Evolutionary conservation across 2,113 vertebrate genomes (phyloP).

Genomic region (Trogon surrucura): DNA sequence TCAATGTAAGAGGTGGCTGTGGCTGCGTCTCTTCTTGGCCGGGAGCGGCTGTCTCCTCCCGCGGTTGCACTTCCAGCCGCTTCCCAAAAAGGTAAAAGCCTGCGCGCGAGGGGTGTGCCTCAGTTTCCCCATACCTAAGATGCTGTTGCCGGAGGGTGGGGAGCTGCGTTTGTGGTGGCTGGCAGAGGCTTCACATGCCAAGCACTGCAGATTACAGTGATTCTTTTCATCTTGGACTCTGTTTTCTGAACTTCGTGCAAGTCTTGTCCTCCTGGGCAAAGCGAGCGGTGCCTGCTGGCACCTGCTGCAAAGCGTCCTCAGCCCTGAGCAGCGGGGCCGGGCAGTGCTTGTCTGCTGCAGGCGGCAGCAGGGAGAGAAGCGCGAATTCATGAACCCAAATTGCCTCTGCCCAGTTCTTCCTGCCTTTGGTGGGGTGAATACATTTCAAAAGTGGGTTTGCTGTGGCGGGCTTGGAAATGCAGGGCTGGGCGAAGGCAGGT

Average conservation of each 20-base stretch:
- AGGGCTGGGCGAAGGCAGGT: too few species aligned
- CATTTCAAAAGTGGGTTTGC: neutral
- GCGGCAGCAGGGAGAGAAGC: too few species aligned
- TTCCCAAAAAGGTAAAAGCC: neutral
- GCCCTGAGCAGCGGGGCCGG: too few species aligned
- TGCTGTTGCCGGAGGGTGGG: neutral
- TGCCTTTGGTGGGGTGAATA: neutral
- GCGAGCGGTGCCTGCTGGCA: neutral
- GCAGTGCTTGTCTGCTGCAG: too few species aligned
- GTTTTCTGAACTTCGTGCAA: neutral
- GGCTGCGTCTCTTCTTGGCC: neutral
- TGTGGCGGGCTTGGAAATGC: rapidly evolving
- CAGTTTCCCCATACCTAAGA: conserved; percentile 27
- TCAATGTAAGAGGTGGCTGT: rapidly evolving
- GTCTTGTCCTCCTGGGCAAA: neutral
- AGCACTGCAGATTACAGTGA: rapidly evolving
- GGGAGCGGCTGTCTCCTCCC: neutral
- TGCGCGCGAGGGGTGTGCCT: neutral
- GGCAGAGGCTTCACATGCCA: rapidly evolving
- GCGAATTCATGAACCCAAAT: neutral
- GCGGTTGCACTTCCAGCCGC: rapidly evolving
- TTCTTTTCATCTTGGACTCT: neutral
- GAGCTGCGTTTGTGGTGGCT: neutral
- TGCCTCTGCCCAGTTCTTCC: neutral
- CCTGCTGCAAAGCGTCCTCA: neutral